A percentile compares a stretch with the other conserved stretches of the same genome.
phyloP scores from a whole-genome alignment of 2,113 vertebrate species.

The Deroptyus accipitrinus region DNA sequence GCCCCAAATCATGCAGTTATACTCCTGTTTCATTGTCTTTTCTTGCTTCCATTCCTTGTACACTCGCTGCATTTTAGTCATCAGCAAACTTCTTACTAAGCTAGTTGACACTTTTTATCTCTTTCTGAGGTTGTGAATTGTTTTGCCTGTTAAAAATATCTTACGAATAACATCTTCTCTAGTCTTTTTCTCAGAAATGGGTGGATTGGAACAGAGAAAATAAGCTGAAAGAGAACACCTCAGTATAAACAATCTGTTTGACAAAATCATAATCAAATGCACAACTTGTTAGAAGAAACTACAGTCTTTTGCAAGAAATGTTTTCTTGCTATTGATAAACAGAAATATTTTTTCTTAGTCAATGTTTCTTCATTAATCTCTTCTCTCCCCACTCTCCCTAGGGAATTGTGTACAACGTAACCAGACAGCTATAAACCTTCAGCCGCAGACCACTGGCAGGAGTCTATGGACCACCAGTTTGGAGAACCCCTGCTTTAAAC shows the following conservation, averaged over 20 bases:
- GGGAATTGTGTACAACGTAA: neutral
- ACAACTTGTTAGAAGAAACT: neutral
- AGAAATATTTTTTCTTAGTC: neutral
- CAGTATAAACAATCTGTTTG: neutral
- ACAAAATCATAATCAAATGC: neutral
- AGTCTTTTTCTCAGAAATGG: neutral
- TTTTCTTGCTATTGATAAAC: neutral
- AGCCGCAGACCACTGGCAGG: neutral
- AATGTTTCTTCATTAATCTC: neutral
- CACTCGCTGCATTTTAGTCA: neutral
- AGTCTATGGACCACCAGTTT: neutral
- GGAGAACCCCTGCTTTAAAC: neutral
- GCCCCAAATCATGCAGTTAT: neutral
- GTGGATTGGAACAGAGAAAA: neutral
- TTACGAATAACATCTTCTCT: neutral
- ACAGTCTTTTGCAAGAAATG: neutral
- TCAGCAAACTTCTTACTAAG: neutral
- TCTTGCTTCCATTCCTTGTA: neutral
- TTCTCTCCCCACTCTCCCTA: neutral
- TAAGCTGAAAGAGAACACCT: neutral
- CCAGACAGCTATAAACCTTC: neutral
- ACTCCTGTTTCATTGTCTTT: neutral
- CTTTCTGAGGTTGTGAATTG: neutral
- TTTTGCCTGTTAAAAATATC: neutral
- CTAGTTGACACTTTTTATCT: neutral